phyloP scores from a whole-genome alignment of 1,140 invertebrate species.

The Bilobella aurantiaca region DNA sequence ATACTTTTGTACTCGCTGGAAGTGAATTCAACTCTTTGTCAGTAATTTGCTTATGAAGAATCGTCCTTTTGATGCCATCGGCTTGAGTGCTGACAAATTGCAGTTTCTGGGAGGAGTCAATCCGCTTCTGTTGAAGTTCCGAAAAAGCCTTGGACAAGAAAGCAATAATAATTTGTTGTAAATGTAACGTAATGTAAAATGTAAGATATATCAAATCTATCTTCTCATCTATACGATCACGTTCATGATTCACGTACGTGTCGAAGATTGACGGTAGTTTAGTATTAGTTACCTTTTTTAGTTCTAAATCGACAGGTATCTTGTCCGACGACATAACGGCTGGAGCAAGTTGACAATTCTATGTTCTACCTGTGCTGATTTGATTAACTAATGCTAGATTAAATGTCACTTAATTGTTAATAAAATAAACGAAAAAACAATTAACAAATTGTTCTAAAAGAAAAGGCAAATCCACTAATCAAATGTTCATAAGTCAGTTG shows the following conservation, averaged over 20 bases:
- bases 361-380: no score
- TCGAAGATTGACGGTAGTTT: neutral
- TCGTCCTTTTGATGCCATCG: conserved; percentile 54
- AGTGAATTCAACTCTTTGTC: conserved; percentile 51
- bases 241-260: no score
- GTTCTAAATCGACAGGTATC: conserved; percentile 25
- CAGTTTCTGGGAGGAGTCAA: conserved; percentile 67
- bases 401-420: no score
- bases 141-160: conserved; percentile 55
- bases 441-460: no score
- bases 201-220: no score
- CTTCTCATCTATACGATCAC: no score
- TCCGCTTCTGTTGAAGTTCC: conserved; percentile 71
- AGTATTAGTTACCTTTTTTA: conserved; percentile 25
- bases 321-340: neutral
- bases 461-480: no score
- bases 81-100: conserved; percentile 69
- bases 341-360: neutral
- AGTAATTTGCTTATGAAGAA: conserved; percentile 61
- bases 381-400: no score
- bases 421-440: no score
- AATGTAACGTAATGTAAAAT: neutral
- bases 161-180: neutral
- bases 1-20: conserved; percentile 53
- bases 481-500: no score